Conservation (phyloP, 53 echinoderm and acorn worm genomes). For the Mesocentrotus franciscanus region DNA sequence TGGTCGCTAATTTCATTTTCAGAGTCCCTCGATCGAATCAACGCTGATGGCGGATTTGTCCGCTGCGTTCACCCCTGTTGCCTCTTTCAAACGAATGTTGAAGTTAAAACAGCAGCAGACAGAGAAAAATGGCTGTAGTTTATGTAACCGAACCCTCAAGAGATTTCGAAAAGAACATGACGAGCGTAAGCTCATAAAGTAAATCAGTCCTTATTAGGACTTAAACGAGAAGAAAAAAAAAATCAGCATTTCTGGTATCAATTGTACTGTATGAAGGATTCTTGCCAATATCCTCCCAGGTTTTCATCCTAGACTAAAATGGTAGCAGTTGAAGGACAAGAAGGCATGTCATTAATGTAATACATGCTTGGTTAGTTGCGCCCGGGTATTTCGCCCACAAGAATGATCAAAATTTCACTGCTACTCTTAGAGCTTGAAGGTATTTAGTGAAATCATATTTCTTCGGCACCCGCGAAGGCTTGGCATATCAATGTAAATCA, state of each 20-base stretch:
- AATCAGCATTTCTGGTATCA: not conserved
- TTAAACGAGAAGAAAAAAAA: no score
- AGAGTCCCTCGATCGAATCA: conserved; percentile 49
- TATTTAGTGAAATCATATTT: not conserved
- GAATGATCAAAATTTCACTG: no score
- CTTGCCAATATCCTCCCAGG: not conserved
- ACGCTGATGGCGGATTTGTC: conserved; percentile 20
- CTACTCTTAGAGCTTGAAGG: no score
- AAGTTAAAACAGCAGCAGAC: not conserved
- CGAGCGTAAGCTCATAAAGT: not conserved
- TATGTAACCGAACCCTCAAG: not conserved
- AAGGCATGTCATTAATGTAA: not conserved
- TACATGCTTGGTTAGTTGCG: not conserved
- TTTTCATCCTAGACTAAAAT: not conserved
- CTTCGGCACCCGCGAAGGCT: not conserved
- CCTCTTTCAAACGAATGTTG: not conserved
- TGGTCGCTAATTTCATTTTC: conserved; percentile 70
- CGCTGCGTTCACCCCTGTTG: not conserved
- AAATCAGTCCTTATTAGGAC: not conserved
- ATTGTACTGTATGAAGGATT: not conserved
- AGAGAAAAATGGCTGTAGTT: not conserved
- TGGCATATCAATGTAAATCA: no score
- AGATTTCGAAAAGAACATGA: not conserved
- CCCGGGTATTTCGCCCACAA: not conserved
- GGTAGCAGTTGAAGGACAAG: not conserved